A percentile compares a stretch with the other conserved stretches of the same genome.
Conservation (phyloP, 2,888 invertebrate genomes). For the Dryobotodes eremita region DNA sequence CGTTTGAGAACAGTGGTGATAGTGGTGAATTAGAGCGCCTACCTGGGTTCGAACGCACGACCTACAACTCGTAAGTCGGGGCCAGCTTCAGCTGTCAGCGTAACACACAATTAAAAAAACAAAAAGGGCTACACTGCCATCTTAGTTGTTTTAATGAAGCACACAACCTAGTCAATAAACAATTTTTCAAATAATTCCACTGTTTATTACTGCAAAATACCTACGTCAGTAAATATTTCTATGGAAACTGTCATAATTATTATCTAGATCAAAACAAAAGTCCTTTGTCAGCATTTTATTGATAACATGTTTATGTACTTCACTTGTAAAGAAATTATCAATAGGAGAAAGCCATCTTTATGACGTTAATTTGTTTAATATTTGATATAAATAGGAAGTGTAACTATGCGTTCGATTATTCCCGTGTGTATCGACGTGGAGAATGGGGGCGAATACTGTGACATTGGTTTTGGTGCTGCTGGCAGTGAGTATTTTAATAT, state of each 20-base stretch:
- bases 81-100: too few species aligned
- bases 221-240: neutral
- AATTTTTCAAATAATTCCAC: too few species aligned
- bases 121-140: too few species aligned
- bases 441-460: neutral
- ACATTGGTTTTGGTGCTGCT: neutral
- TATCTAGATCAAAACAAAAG: neutral
- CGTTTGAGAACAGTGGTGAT: too few species aligned
- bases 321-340: neutral
- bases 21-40: too few species aligned
- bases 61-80: too few species aligned
- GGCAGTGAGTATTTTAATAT: neutral
- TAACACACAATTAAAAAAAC: too few species aligned
- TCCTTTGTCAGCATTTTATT: neutral
- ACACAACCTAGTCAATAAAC: too few species aligned
- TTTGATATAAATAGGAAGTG: neutral
- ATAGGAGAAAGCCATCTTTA: too few species aligned
- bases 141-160: too few species aligned
- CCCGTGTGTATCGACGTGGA: neutral
- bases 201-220: neutral
- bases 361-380: conserved; percentile 5
- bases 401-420: neutral
- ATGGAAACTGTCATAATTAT: neutral
- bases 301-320: neutral
- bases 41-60: too few species aligned